Percentiles rank a stretch among this genome's conserved stretches.
Conservation (phyloP, 2,888 invertebrate genomes). For the Acheta domesticus region DNA sequence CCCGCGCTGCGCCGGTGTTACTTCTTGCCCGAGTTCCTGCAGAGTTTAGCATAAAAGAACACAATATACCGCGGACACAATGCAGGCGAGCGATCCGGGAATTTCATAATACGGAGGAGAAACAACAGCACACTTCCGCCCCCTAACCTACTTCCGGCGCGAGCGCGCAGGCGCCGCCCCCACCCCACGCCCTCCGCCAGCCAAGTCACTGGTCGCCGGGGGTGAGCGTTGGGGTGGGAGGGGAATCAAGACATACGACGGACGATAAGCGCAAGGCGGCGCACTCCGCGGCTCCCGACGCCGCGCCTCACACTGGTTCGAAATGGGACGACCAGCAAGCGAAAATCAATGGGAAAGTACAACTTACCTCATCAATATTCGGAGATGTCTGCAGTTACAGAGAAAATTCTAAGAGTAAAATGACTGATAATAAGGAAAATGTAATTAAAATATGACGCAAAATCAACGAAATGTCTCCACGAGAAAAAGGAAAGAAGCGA, state of each 20-base stretch:
- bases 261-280: not conserved
- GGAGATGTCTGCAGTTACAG: too few species aligned
- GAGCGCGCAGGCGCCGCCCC: not conserved
- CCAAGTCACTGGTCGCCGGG: too few species aligned
- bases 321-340: too few species aligned
- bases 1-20: not conserved
- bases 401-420: too few species aligned
- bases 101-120: constrained; percentile 5
- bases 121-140: constrained; percentile 18
- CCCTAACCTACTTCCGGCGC: constrained; percentile 4
- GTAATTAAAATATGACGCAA: too few species aligned
- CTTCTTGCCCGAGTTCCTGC: not conserved
- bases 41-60: constrained; percentile 6
- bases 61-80: not conserved
- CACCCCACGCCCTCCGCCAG: not conserved
- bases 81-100: not conserved
- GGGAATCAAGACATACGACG: constrained; percentile 12
- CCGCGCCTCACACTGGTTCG: not conserved
- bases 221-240: not conserved
- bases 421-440: too few species aligned
- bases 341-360: too few species aligned
- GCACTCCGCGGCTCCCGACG: not conserved
- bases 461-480: too few species aligned
- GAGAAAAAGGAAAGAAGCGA: too few species aligned
- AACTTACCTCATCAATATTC: too few species aligned